Conservation (phyloP, 2,113 vertebrate genomes). For the Sander vitreus region DNA sequence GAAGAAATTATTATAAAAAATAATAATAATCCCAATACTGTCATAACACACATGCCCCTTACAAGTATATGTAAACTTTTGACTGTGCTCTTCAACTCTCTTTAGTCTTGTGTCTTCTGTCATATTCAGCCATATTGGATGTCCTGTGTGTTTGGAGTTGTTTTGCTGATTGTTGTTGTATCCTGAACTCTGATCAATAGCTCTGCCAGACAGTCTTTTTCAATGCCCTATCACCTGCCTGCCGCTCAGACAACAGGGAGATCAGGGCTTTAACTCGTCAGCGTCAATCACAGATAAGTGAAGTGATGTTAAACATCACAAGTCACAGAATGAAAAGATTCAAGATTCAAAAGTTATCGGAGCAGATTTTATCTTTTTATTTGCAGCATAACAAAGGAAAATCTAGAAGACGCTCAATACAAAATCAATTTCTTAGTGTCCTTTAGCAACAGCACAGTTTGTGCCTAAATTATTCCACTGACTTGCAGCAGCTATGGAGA, state of each 20-base stretch:
- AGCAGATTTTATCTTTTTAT: background rate
- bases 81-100: background rate
- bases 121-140: conserved; percentile 6
- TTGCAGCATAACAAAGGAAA: background rate
- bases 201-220: conserved; percentile 10
- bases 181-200: conserved; percentile 14
- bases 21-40: background rate
- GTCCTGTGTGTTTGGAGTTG: conserved; percentile 24
- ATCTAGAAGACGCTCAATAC: background rate
- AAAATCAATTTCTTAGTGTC: background rate
- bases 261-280: background rate
- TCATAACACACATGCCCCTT: background rate
- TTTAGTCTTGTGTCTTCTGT: background rate
- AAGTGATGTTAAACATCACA: conserved; percentile 3
- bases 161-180: background rate
- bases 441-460: background rate
- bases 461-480: background rate
- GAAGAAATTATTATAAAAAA: background rate
- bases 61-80: background rate
- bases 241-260: conserved; percentile 6
- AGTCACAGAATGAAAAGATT: background rate
- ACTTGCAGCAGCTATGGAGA: background rate
- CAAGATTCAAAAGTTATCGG: background rate
- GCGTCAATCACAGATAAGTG: background rate
- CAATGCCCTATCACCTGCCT: conserved; percentile 10